Percentiles rank a stretch among this genome's conserved stretches.
Conservation (phyloP, 1,140 invertebrate species). For the Apis dorsata region DNA sequence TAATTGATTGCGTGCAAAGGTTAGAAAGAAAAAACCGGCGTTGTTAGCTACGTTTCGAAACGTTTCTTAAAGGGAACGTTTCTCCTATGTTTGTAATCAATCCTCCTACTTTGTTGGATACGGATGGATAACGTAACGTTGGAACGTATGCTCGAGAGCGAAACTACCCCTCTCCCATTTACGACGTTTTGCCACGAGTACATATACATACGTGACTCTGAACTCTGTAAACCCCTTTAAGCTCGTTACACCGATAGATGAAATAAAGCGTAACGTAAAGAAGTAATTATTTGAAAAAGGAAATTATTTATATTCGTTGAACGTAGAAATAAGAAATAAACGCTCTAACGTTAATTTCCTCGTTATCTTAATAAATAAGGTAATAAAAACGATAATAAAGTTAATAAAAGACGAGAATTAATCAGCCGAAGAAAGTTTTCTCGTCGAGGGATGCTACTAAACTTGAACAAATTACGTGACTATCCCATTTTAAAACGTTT, state of each 20-base stretch:
- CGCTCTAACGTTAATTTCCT: background rate
- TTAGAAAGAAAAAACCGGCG: slow-evolving; percentile 19
- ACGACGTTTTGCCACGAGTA: background rate
- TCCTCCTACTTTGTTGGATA: slow-evolving; percentile 54
- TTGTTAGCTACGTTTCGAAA: slow-evolving; percentile 42
- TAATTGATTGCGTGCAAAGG: slow-evolving; percentile 6
- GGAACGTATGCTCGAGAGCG: slow-evolving; percentile 8
- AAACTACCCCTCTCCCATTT: slow-evolving; percentile 40
- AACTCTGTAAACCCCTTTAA: slow-evolving; percentile 11
- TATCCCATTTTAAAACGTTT: slow-evolving; percentile 23
- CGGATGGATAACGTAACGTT: slow-evolving; percentile 39
- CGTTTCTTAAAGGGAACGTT: slow-evolving; percentile 11
- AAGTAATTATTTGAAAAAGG: no score
- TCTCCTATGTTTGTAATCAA: slow-evolving; percentile 53
- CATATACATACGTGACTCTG: background rate
- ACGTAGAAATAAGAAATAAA: background rate
- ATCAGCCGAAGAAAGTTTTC: slow-evolving; percentile 26
- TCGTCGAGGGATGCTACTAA: slow-evolving; percentile 4
- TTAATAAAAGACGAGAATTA: slow-evolving; percentile 20
- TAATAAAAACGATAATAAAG: background rate
- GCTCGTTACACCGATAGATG: background rate
- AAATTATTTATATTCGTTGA: background rate
- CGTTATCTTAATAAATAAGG: background rate
- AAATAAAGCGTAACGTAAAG: background rate
- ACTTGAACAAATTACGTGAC: slow-evolving; percentile 16